These are phyloP conservation scores for Cyanocitta stelleri DNA, from an alignment of 2,113 vertebrate genomes.

Conservation along the genomic window DNA sequence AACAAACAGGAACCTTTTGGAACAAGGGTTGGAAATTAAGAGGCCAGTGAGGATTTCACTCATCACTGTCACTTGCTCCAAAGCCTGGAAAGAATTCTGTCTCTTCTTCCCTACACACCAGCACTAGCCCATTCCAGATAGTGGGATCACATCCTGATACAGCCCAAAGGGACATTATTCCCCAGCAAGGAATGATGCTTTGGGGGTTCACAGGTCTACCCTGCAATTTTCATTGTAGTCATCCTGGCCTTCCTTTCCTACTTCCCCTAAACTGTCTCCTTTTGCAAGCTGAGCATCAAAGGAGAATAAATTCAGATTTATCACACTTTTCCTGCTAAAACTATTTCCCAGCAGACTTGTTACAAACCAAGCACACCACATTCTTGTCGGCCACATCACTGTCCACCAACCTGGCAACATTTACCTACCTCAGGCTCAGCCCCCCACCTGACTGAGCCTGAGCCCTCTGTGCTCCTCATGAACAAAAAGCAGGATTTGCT, in stretches of 20 bases:
- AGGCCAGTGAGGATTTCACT: background rate
- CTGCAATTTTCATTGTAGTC: background rate
- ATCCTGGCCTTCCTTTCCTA: background rate
- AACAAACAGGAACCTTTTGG: background rate
- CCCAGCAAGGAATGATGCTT: rapidly evolving
- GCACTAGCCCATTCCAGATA: background rate
- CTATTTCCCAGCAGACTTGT: background rate
- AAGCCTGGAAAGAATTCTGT: background rate
- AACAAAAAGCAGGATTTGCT: background rate
- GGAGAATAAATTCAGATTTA: slow-evolving; percentile 23
- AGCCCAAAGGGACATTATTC: background rate
- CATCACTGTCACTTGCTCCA: background rate
- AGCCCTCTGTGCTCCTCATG: background rate
- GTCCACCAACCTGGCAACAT: background rate
- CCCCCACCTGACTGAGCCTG: background rate
- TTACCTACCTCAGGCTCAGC: background rate
- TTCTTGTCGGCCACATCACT: background rate
- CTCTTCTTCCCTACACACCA: background rate
- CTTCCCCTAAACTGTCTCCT: background rate
- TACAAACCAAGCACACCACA: background rate
- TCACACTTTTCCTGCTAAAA: background rate
- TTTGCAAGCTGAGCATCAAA: background rate
- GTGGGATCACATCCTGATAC: background rate
- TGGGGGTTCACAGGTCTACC: background rate
- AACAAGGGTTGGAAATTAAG: background rate